These are phyloP conservation scores for Vanacampus margaritifer DNA, from an alignment of 2,113 vertebrate genomes.

Conservation along the genomic window DNA sequence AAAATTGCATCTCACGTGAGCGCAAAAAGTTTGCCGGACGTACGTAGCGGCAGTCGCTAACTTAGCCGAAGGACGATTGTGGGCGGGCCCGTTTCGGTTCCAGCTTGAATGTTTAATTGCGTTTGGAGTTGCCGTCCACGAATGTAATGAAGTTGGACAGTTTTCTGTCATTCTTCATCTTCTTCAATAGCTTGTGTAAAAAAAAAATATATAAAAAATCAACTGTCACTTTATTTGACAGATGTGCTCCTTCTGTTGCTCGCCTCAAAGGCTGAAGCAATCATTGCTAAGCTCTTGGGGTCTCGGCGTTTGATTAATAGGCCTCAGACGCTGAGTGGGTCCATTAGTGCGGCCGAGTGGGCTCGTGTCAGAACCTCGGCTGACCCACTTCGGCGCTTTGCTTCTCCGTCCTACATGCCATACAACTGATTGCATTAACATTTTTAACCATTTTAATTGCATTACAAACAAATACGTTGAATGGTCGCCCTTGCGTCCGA, in stretches of 20 bases:
- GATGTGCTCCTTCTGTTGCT: slow-evolving; percentile 19
- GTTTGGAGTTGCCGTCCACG: not conserved
- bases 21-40: not conserved
- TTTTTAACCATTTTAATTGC: not conserved
- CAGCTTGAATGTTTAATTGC: not conserved
- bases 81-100: not conserved
- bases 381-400: slow-evolving; percentile 26
- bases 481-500: not conserved
- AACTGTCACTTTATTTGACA: slow-evolving; percentile 12
- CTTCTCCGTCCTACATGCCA: slow-evolving; percentile 12
- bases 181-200: not conserved
- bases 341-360: slow-evolving; percentile 25
- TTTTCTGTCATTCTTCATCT: not conserved
- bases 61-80: not conserved
- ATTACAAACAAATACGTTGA: not conserved
- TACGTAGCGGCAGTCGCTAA: not conserved
- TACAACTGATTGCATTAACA: slow-evolving; percentile 14
- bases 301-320: slow-evolving; percentile 39
- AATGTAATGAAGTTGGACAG: not conserved
- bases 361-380: slow-evolving; percentile 8
- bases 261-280: slow-evolving; percentile 26
- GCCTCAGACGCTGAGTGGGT: slow-evolving; percentile 25
- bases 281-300: slow-evolving; percentile 31
- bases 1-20: not conserved
- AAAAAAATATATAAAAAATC: not conserved